Evolutionary conservation across 2,888 invertebrate species (phyloP).

Genomic region (Oithona nana): DNA sequence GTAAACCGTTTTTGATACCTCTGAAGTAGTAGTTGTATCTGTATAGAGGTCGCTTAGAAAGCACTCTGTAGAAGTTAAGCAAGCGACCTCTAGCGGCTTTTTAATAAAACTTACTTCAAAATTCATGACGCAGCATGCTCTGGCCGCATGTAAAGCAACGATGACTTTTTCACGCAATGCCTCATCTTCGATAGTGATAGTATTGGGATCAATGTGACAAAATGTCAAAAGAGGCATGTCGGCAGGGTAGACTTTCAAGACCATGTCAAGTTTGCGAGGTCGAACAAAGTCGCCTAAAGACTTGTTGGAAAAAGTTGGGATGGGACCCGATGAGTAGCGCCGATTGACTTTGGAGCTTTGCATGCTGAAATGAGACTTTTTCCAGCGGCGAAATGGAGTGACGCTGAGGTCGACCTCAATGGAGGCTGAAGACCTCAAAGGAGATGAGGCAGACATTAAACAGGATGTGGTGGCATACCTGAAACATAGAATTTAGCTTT

Average conservation of each 20-base stretch:
- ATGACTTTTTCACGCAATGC: background rate
- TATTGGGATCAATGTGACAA: background rate
- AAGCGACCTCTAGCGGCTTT: background rate
- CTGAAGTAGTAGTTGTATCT: no score
- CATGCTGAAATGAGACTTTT: no score
- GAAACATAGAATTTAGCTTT: no score
- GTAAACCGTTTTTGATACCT: no score
- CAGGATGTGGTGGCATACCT: no score
- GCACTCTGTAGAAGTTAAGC: background rate
- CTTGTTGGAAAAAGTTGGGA: background rate
- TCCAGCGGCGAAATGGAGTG: background rate
- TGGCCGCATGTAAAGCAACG: background rate
- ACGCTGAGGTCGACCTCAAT: background rate
- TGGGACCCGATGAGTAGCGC: background rate
- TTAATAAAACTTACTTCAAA: background rate
- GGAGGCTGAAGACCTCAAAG: no score
- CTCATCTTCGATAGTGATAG: background rate
- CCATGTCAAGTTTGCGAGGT: background rate
- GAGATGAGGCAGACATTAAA: no score
- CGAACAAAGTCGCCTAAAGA: background rate
- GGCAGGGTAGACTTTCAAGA: background rate
- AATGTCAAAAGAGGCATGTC: background rate
- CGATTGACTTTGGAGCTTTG: no score
- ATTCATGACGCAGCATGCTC: background rate
- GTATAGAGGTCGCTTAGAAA: no score